Conservation (phyloP, 2,888 invertebrate genomes). For the Lacanobia wlatinum region DNA sequence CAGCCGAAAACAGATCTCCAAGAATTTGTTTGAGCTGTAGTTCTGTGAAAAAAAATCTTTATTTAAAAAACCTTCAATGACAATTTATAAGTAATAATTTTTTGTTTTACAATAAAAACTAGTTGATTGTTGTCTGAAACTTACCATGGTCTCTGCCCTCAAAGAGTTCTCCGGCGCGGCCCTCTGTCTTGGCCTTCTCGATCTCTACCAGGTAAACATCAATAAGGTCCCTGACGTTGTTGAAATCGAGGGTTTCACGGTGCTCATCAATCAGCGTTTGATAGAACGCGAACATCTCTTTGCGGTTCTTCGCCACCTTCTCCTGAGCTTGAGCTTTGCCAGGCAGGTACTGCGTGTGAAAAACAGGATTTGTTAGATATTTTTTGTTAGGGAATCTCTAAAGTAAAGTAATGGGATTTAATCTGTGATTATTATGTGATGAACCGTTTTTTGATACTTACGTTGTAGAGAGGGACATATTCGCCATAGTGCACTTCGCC, state of each 20-base stretch:
- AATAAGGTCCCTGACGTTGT: constrained; percentile 95
- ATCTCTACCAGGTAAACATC: constrained; percentile 97
- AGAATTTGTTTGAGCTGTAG: constrained; percentile 97
- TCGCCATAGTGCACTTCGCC: constrained; percentile 95
- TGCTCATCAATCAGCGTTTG: constrained; percentile 96
- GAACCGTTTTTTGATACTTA: constrained; percentile 71
- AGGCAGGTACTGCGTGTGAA: constrained; percentile 89
- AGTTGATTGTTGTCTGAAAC: constrained; percentile 70
- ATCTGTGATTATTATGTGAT: neutral
- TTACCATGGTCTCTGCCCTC: constrained; percentile 96
- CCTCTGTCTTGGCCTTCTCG: constrained; percentile 95
- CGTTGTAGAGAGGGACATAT: constrained; percentile 95
- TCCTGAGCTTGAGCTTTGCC: constrained; percentile 92
- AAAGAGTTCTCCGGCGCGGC: constrained; percentile 93
- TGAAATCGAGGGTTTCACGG: constrained; percentile 93
- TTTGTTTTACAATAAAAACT: constrained; percentile 31
- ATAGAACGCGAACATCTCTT: constrained; percentile 96
- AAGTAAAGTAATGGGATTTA: neutral
- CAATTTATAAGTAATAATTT: neutral
- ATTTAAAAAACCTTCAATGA: constrained; percentile 38
- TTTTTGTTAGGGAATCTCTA: neutral
- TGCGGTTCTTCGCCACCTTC: constrained; percentile 93
- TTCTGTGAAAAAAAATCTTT: constrained; percentile 89
- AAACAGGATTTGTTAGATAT: constrained; percentile 49
- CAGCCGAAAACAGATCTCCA: constrained; percentile 97